These are phyloP conservation scores for Heterohyrax brucei DNA, from an alignment of 2,797 vertebrate species.

Conservation along the genomic window DNA sequence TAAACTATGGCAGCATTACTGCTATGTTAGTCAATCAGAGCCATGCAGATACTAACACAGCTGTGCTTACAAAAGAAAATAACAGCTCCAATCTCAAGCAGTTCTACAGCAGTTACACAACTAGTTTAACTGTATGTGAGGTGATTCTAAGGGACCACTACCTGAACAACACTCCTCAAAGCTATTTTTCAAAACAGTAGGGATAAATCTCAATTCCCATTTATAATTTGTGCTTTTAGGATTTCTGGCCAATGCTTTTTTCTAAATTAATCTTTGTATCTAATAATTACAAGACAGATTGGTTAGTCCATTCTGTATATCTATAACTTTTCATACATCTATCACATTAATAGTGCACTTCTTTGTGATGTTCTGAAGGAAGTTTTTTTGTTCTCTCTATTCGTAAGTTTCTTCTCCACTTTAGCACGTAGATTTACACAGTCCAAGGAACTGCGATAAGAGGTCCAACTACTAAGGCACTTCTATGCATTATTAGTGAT, in stretches of 20 bases:
- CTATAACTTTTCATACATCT: neutral
- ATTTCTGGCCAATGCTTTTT: slow-evolving; percentile 45
- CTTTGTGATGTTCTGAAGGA: slow-evolving; percentile 47
- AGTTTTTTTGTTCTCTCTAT: neutral
- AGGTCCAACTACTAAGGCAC: neutral
- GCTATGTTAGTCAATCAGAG: neutral
- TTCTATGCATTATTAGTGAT: neutral
- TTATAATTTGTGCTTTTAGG: slow-evolving; percentile 3
- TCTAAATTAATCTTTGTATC: slow-evolving; percentile 35
- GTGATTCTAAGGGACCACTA: neutral
- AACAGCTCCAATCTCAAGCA: neutral
- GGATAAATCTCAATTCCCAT: slow-evolving; percentile 20
- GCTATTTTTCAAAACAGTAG: neutral
- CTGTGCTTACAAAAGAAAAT: slow-evolving; percentile 57
- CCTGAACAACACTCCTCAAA: slow-evolving; percentile 33
- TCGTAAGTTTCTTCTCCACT: neutral
- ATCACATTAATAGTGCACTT: neutral
- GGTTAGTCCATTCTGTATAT: neutral
- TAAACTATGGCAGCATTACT: slow-evolving; percentile 1
- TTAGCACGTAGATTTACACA: neutral
- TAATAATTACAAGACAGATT: slow-evolving; percentile 6
- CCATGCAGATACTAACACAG: neutral
- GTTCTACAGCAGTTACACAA: neutral
- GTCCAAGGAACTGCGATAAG: neutral
- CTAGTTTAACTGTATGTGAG: neutral